Evolutionary conservation across 2,797 vertebrate genomes (phyloP).

Genomic region (Scarus forsteni): DNA sequence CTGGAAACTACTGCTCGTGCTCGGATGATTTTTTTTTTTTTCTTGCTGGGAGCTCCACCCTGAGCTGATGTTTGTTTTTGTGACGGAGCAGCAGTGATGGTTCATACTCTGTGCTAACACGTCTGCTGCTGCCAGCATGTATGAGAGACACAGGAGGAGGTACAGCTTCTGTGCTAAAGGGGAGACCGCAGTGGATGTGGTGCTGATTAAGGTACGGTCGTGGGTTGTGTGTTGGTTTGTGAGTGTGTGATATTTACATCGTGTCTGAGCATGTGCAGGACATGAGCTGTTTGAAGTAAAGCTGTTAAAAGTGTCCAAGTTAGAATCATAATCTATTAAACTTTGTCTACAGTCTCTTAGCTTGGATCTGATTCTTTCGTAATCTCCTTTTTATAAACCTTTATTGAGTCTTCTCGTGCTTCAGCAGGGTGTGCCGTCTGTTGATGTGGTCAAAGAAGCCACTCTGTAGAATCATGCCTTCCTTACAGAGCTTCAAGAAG

Average conservation of each 20-base stretch:
- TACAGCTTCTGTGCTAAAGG: slow-evolving; percentile 93
- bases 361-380: background rate
- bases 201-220: slow-evolving; percentile 90
- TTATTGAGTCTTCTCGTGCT: background rate
- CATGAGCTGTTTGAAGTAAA: background rate
- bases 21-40: slow-evolving; percentile 25
- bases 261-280: background rate
- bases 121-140: slow-evolving; percentile 82
- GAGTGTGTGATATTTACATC: background rate
- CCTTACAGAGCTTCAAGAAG: background rate
- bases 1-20: slow-evolving; percentile 16
- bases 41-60: slow-evolving; percentile 29
- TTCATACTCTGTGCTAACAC: slow-evolving; percentile 17
- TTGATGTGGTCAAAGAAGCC: background rate
- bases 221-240: slow-evolving; percentile 20
- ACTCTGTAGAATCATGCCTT: background rate
- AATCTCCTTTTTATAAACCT: background rate
- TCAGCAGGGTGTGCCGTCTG: background rate
- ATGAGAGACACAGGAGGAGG: slow-evolving; percentile 91
- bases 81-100: slow-evolving; percentile 17
- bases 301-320: background rate
- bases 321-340: background rate
- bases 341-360: background rate
- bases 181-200: slow-evolving; percentile 90
- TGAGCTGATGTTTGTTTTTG: slow-evolving; percentile 9